phyloP scores from a whole-genome alignment of 2,888 invertebrate species.

The Drosophila nigritarsus region DNA sequence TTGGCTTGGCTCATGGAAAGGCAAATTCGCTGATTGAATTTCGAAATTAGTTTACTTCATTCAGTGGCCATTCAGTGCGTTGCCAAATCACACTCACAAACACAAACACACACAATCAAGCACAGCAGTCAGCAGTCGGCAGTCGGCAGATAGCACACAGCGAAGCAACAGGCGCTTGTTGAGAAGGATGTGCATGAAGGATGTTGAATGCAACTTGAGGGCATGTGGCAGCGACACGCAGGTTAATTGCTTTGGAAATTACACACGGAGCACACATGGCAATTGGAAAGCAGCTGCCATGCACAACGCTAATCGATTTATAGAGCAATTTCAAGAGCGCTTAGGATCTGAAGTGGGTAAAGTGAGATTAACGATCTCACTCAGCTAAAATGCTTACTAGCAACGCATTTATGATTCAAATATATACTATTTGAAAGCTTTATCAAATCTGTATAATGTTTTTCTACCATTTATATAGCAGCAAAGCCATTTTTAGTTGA shows the following conservation, averaged over 20 bases:
- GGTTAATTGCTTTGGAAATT: constrained; percentile 79
- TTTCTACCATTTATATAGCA: not conserved
- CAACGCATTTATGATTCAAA: constrained; percentile 7
- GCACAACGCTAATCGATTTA: constrained; percentile 69
- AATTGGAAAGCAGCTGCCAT: constrained; percentile 24
- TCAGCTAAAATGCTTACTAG: constrained; percentile 12
- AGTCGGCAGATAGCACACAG: constrained; percentile 18
- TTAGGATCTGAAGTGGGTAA: constrained; percentile 3
- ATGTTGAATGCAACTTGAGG: constrained; percentile 57
- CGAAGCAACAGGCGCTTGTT: constrained; percentile 37
- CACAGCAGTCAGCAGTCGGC: constrained; percentile 21
- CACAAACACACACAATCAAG: constrained; percentile 11
- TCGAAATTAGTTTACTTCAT: constrained; percentile 58
- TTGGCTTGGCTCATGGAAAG: constrained; percentile 11
- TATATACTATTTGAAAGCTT: not conserved
- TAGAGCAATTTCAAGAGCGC: constrained; percentile 62
- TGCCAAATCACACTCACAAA: constrained; percentile 22
- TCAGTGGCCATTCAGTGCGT: constrained; percentile 37
- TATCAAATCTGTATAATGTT: not conserved
- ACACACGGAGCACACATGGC: constrained; percentile 54
- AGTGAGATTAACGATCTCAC: constrained; percentile 16
- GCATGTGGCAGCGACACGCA: constrained; percentile 41
- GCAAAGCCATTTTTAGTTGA: not conserved
- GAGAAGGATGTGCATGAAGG: constrained; percentile 41
- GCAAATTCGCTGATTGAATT: constrained; percentile 64